These are phyloP conservation scores for Oryzias celebensis DNA, from an alignment of 2,113 vertebrate species.

Conservation along the genomic window DNA sequence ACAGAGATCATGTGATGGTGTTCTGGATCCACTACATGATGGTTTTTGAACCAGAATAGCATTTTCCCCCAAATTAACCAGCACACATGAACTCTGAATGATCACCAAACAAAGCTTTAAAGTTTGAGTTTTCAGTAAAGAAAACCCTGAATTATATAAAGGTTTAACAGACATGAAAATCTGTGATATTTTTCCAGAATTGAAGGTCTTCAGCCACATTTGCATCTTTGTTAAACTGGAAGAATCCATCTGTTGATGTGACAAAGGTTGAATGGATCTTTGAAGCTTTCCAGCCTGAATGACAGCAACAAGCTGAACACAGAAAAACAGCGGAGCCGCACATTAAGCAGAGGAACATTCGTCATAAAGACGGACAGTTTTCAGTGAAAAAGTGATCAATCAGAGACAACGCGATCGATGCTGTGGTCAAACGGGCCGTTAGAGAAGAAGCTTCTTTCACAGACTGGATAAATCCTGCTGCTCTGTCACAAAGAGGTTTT, in stretches of 20 bases:
- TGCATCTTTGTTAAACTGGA: background rate
- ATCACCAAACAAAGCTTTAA: no score
- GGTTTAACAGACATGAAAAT: no score
- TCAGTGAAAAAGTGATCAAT: conserved; percentile 15
- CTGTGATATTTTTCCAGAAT: background rate
- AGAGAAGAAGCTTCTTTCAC: conserved; percentile 4
- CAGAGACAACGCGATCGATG: fast-evolving
- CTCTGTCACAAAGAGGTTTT: background rate
- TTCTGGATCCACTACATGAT: no score
- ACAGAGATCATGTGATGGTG: no score
- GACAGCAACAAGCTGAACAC: conserved; percentile 4
- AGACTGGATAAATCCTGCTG: background rate
- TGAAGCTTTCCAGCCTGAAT: background rate
- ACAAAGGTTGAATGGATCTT: background rate
- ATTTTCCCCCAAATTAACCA: no score
- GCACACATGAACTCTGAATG: no score
- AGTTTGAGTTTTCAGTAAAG: no score
- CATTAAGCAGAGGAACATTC: background rate
- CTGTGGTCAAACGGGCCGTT: background rate
- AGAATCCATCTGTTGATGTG: background rate
- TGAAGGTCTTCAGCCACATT: background rate
- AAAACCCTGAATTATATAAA: no score
- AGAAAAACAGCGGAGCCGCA: background rate
- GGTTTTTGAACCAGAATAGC: no score
- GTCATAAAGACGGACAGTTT: background rate